A percentile compares a stretch with the other conserved stretches of the same genome.
These are phyloP conservation scores for Saturnia japonica DNA, from an alignment of 2,888 invertebrate species.

Conservation along the genomic window DNA sequence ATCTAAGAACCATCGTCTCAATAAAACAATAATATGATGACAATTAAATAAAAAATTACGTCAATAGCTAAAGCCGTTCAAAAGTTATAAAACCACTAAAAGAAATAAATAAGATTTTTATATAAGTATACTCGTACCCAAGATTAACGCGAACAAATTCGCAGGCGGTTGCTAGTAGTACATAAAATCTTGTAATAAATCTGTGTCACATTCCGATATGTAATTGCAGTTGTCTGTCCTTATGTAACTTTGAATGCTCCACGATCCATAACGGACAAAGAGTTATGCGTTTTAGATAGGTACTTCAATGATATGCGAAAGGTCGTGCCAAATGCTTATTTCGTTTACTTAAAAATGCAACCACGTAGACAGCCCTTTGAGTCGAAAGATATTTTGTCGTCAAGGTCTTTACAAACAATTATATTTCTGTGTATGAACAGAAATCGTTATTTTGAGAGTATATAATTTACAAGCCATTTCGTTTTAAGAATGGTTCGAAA, in stretches of 20 bases:
- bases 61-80: too few relatives aligned
- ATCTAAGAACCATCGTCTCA: too few relatives aligned
- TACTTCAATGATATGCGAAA: slow-evolving; percentile 9
- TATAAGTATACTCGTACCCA: too few relatives aligned
- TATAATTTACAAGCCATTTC: background rate
- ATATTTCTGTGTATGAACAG: background rate
- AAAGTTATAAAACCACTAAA: too few relatives aligned
- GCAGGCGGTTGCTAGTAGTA: background rate
- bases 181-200: background rate
- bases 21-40: too few relatives aligned
- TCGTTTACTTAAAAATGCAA: background rate
- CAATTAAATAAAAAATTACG: too few relatives aligned
- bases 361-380: background rate
- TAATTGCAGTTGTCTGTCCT: slow-evolving; percentile 15
- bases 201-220: background rate
- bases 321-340: slow-evolving; percentile 10
- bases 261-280: slow-evolving; percentile 22
- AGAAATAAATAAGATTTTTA: too few relatives aligned
- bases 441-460: background rate
- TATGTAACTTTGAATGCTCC: slow-evolving; percentile 22
- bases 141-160: too few relatives aligned
- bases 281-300: background rate
- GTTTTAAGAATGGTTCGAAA: background rate
- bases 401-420: slow-evolving; percentile 3
- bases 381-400: background rate